These are phyloP conservation scores for Xylocopa sonorina DNA, from an alignment of 1,140 invertebrate species.

Conservation along the genomic window DNA sequence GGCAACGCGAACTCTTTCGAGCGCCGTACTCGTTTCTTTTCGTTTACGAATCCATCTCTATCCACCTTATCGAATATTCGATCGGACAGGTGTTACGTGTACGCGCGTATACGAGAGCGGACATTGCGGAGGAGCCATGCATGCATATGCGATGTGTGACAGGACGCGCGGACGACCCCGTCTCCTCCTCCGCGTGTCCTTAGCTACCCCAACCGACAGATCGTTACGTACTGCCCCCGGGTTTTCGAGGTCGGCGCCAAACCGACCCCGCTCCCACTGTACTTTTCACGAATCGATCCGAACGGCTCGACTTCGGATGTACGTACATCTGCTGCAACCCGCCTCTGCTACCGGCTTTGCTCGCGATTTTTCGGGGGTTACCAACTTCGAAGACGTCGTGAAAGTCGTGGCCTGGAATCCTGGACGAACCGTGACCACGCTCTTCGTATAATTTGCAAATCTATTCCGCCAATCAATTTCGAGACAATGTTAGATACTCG, in stretches of 20 bases:
- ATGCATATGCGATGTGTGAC: slow-evolving; percentile 55
- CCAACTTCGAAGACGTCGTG: neutral
- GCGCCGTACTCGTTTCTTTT: too few relatives aligned
- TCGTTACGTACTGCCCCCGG: slow-evolving; percentile 21
- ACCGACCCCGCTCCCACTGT: neutral
- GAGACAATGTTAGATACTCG: too few relatives aligned
- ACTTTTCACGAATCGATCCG: slow-evolving; percentile 25
- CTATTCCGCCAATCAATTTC: too few relatives aligned
- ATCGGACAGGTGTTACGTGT: slow-evolving; percentile 4
- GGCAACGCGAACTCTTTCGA: too few relatives aligned
- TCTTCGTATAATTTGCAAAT: too few relatives aligned
- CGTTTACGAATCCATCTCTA: neutral
- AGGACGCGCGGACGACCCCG: slow-evolving; percentile 23
- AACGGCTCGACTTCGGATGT: neutral
- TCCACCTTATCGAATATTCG: neutral
- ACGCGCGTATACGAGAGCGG: neutral
- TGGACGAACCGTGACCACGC: too few relatives aligned
- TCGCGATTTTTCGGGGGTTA: slow-evolving; percentile 16
- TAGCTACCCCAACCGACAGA: slow-evolving; percentile 1
- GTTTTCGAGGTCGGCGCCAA: slow-evolving; percentile 33
- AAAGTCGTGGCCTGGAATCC: neutral
- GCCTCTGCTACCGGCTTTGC: too few relatives aligned
- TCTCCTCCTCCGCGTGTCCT: neutral
- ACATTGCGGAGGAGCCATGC: slow-evolving; percentile 15
- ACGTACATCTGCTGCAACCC: neutral